Base-by-base conservation (phyloP, 2,113 vertebrate species). In the Brachyistius frenatus region DNA sequence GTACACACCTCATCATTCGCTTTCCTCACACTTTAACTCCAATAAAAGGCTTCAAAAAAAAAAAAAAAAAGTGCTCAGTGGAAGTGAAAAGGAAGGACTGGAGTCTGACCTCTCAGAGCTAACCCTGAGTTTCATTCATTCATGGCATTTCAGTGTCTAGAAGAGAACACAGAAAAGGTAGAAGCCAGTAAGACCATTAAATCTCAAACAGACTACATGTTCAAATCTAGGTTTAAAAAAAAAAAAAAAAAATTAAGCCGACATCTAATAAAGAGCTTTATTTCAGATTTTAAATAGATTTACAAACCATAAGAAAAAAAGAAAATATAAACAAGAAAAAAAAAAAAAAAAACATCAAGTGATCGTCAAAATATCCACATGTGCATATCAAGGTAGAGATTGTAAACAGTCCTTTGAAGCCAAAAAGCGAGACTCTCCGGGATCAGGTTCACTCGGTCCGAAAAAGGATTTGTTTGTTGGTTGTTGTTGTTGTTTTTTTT, bases 231-330 rank as follows among this genome's bases (percentile, higher is more conserved):
- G 55, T 53, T 36, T 7, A 46, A n/a, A 3, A 1, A 1, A 44
- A 31, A 4, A 16, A 15, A 56, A 49, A 41, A 50, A 53, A 11
- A 44, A 58, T 11, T 2, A 7, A 61, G 37, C 30, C 80, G 39
- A 81, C 61, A 75, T 90, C 82, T 93, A 91, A 94, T 94, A 94
- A 95, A 94, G 91, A 92, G 91, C 89, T 94, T 94, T 95, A 94
- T 95, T 94, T 92, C 85, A 92, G 86, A 86, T 86, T 93, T 94
- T 94, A 95, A 94, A 94, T 94, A 94, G 93, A 94, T 95, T 94
- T 94, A 95, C 92, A 94, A 94, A 92, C 86, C 87, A 92, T 91
- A 93, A 88, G 78, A 89, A 93, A 90, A 89, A 92, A 84, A 73
- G 41, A 71, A 86, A 84, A 79, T 77, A 47, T 76, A 78, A 76